Conservation (phyloP, 2,888 invertebrate species). For the Brachyopa scutellaris region DNA sequence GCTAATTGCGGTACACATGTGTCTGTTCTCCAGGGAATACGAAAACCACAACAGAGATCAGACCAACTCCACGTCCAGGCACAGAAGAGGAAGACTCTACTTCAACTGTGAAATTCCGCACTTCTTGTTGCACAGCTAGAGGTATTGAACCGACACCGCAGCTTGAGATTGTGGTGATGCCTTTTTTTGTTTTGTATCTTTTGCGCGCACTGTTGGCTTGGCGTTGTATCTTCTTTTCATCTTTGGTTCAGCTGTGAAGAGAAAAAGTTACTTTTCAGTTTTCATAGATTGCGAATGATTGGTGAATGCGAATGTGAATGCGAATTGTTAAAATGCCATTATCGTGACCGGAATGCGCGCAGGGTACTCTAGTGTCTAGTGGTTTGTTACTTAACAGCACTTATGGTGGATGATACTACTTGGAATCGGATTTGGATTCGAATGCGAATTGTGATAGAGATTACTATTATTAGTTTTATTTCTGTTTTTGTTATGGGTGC, state of each 20-base stretch:
- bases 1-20: constrained; percentile 63
- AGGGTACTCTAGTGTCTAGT: constrained; percentile 33
- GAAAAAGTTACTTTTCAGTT: constrained; percentile 39
- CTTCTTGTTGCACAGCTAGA: neutral
- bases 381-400: constrained; percentile 69
- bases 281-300: constrained; percentile 59
- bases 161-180: neutral
- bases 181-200: constrained; percentile 8
- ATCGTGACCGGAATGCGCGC: constrained; percentile 67
- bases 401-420: constrained; percentile 27
- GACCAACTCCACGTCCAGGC: constrained; percentile 3
- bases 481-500: constrained; percentile 30
- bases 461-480: constrained; percentile 43
- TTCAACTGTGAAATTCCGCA: constrained; percentile 52
- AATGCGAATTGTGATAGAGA: constrained; percentile 46
- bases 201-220: neutral
- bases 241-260: neutral
- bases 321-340: constrained; percentile 71
- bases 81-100: neutral
- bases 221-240: neutral
- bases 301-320: constrained; percentile 61
- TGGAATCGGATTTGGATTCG: constrained; percentile 34
- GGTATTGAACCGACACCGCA: constrained; percentile 7
- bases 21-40: constrained; percentile 39
- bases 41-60: neutral